These are phyloP conservation scores for Metopolophium dirhodum DNA, from an alignment of 1,140 invertebrate genomes.

Conservation along the genomic window DNA sequence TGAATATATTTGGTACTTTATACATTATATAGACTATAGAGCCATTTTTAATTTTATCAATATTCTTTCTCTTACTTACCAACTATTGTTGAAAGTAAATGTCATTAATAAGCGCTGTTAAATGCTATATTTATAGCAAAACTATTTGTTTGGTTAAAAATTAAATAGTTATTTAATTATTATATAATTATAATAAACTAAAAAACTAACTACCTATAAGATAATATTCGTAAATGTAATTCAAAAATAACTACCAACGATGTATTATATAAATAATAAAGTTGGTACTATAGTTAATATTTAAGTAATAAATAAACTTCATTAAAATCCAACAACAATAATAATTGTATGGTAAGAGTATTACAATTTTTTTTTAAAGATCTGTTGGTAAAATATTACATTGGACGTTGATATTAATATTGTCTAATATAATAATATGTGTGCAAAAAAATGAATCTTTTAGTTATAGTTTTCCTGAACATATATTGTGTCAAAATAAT, in stretches of 20 bases:
- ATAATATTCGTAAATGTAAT: background rate
- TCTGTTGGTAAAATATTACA: background rate
- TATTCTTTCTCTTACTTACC: no score
- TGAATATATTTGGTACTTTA: no score
- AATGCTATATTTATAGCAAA: no score
- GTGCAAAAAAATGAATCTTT: background rate
- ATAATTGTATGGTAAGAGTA: background rate
- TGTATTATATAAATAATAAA: no score
- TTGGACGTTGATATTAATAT: background rate
- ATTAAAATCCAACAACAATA: background rate
- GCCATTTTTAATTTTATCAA: no score
- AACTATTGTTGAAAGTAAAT: no score
- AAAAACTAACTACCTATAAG: background rate
- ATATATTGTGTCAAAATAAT: background rate
- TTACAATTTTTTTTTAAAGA: background rate
- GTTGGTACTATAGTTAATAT: no score
- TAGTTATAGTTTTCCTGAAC: background rate
- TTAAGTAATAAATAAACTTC: background rate
- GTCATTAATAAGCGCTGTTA: no score
- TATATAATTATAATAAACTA: background rate
- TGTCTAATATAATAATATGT: background rate
- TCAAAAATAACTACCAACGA: no score
- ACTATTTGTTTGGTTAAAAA: no score
- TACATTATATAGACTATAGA: no score
- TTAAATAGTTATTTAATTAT: no score